phyloP scores from a whole-genome alignment of 2,797 vertebrate genomes.

The Gephyroberyx darwinii region DNA sequence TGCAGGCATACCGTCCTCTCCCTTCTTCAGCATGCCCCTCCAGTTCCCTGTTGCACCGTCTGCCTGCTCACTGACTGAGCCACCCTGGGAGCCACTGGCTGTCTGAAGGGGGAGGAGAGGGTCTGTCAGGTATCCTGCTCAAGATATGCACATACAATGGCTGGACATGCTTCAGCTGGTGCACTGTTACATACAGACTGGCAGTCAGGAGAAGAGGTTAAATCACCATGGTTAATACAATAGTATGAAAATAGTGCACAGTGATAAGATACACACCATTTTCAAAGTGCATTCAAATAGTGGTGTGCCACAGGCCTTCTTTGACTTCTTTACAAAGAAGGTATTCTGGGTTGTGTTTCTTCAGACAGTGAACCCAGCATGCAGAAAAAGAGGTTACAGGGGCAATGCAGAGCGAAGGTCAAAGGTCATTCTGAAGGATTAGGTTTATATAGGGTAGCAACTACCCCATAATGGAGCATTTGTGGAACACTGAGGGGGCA shows the following conservation, averaged over 20 bases:
- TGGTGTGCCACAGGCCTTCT: conserved; percentile 27
- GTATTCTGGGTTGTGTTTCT: background rate
- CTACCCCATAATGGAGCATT: background rate
- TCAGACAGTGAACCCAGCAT: conserved; percentile 7
- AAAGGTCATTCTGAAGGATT: background rate
- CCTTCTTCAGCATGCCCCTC: conserved; percentile 96
- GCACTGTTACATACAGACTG: no score
- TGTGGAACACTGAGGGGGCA: no score
- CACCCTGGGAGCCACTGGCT: conserved; percentile 73
- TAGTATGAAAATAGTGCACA: background rate
- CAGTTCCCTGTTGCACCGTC: conserved; percentile 90
- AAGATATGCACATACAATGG: background rate
- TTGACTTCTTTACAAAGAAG: conserved; percentile 31
- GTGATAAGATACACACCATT: background rate
- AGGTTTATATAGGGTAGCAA: background rate
- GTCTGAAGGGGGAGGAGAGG: conserved; percentile 47
- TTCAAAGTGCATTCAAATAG: background rate
- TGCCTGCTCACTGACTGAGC: conserved; percentile 58
- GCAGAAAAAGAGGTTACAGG: conserved; percentile 34
- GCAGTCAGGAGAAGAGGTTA: background rate
- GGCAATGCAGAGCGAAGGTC: background rate
- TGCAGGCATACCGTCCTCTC: conserved; percentile 84
- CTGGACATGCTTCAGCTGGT: background rate
- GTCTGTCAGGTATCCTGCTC: background rate
- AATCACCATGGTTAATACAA: conserved; percentile 6